phyloP scores from a whole-genome alignment of 2,797 vertebrate species.

The Thalassophryne amazonica region DNA sequence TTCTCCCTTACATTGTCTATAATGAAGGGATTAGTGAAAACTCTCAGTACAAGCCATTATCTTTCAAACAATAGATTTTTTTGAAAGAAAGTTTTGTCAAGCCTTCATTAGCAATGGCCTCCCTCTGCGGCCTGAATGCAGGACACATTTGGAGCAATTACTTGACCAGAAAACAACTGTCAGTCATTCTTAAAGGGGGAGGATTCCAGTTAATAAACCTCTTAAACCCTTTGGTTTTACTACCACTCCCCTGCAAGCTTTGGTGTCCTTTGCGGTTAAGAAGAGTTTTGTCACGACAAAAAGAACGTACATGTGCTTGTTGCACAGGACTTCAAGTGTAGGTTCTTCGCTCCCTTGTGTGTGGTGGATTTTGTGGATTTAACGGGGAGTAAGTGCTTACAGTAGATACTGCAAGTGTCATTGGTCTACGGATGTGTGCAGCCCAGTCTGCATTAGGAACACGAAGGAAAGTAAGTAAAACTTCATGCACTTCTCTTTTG shows the following conservation, averaged over 20 bases:
- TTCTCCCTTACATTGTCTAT: conserved; percentile 67
- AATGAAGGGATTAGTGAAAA: conserved; percentile 80
- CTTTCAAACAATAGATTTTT: conserved; percentile 82
- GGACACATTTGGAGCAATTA: conserved; percentile 91
- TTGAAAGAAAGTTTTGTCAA: conserved; percentile 85
- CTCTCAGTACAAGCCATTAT: conserved; percentile 76
- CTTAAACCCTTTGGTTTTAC: conserved; percentile 86
- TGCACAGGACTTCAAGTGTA: conserved; percentile 39
- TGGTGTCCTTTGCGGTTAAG: conserved; percentile 75
- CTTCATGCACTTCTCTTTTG: not conserved
- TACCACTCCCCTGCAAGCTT: conserved; percentile 76
- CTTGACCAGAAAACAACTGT: conserved; percentile 90
- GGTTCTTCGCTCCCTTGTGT: conserved; percentile 62
- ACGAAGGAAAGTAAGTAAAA: conserved; percentile 46
- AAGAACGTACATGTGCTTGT: conserved; percentile 62
- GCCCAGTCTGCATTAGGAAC: conserved; percentile 12
- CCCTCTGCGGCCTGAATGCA: conserved; percentile 80
- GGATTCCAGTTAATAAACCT: conserved; percentile 92
- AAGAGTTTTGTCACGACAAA: conserved; percentile 66
- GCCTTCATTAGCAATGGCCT: conserved; percentile 83
- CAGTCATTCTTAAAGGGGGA: conserved; percentile 96
- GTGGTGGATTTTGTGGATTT: conserved; percentile 69
- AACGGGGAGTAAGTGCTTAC: conserved; percentile 58
- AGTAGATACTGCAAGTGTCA: conserved; percentile 60
- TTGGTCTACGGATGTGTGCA: conserved; percentile 43